These are phyloP conservation scores for Heterotilapia buettikoferi DNA, from an alignment of 2,113 vertebrate genomes.

Conservation along the genomic window DNA sequence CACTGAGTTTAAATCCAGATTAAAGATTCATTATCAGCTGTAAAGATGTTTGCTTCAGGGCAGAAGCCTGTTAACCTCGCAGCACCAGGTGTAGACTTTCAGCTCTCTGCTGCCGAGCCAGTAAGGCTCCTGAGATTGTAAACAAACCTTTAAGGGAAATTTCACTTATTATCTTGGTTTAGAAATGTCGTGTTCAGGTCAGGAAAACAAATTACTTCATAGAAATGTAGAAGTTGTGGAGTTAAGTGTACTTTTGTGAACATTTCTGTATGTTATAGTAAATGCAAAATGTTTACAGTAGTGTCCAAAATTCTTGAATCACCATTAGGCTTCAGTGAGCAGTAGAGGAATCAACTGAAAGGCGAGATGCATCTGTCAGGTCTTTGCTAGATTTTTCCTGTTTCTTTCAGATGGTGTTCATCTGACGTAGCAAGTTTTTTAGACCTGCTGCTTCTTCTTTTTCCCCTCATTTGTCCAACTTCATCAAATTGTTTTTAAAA, in stretches of 20 bases:
- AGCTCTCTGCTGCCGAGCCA: background rate
- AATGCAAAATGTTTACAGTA: background rate
- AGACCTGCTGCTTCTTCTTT: background rate
- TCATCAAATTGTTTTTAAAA: background rate
- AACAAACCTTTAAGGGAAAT: background rate
- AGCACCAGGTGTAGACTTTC: background rate
- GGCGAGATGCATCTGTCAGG: background rate
- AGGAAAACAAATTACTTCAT: background rate
- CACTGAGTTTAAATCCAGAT: constrained; percentile 1
- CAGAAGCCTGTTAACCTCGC: background rate
- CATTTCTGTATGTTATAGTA: rapidly evolving
- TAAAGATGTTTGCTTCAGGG: background rate
- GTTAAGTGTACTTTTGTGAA: rapidly evolving
- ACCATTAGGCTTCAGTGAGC: background rate
- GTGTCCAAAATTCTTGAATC: rapidly evolving
- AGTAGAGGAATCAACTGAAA: background rate
- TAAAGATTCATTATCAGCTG: constrained; percentile 21
- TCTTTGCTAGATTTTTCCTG: rapidly evolving
- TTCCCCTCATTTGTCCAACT: background rate
- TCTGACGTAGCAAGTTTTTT: rapidly evolving
- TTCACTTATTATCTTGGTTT: rapidly evolving
- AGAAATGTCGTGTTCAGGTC: background rate
- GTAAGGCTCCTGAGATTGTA: background rate
- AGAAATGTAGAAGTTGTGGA: background rate
- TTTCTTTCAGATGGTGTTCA: background rate